These are phyloP conservation scores for Loris lydekkerianus DNA, from an alignment of 2,797 vertebrate species.

Conservation along the genomic window DNA sequence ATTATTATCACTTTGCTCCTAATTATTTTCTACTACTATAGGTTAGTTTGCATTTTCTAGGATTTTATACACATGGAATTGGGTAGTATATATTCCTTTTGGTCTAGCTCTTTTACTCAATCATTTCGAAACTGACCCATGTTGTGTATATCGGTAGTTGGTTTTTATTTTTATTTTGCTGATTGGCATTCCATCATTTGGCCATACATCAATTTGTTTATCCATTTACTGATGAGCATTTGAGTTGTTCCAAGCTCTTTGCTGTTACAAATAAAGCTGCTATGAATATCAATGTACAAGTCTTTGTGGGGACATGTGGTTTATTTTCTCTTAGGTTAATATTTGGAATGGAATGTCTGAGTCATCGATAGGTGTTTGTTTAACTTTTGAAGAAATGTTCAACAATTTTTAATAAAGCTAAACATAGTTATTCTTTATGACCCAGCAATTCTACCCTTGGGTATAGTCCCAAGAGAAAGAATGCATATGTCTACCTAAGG, in stretches of 20 bases:
- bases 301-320: neutral
- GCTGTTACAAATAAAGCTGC: neutral
- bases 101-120: conserved; percentile 7
- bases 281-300: neutral
- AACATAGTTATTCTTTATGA: neutral
- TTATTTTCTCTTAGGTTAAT: conserved; percentile 40
- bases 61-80: neutral
- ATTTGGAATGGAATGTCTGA: neutral
- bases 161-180: neutral
- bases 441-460: neutral
- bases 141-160: neutral
- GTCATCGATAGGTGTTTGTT: neutral
- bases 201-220: neutral
- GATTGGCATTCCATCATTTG: neutral
- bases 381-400: neutral
- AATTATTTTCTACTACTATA: neutral
- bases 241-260: neutral
- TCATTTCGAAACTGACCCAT: neutral
- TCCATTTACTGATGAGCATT: neutral
- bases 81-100: neutral
- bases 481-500: neutral
- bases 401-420: neutral
- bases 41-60: neutral
- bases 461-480: neutral
- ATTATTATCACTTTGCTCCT: too few relatives aligned